Conservation (phyloP, 2,888 invertebrate species). For the Osmoderma eremita region DNA sequence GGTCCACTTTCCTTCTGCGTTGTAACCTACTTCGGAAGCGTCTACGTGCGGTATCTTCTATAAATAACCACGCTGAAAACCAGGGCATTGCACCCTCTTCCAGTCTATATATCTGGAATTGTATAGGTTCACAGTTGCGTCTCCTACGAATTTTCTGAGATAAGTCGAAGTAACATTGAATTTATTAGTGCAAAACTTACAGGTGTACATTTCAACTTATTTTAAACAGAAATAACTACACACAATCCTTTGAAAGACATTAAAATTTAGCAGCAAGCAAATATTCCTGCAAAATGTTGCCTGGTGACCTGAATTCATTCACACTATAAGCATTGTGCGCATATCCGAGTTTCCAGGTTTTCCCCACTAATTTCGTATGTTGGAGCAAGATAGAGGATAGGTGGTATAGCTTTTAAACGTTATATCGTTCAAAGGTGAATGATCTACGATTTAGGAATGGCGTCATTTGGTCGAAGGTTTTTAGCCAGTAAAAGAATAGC, state of each 20-base stretch:
- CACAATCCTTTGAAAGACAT: no score
- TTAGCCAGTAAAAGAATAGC: no score
- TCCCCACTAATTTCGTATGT: background rate
- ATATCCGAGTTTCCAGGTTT: background rate
- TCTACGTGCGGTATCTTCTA: constrained; percentile 2
- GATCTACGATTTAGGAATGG: constrained; percentile 32
- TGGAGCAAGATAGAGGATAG: background rate
- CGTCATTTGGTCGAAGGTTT: constrained; percentile 38
- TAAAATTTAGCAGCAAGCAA: background rate
- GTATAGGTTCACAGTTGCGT: constrained; percentile 14
- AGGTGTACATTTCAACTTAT: no score
- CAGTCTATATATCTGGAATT: constrained; percentile 16
- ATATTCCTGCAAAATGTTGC: background rate
- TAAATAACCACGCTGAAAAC: constrained; percentile 30
- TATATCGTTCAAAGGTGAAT: constrained; percentile 23
- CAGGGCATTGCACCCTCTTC: constrained; percentile 36
- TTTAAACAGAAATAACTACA: no score
- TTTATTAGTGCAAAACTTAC: no score
- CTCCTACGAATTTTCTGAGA: background rate
- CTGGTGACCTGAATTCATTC: constrained; percentile 45
- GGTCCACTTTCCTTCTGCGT: constrained; percentile 2
- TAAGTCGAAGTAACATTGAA: no score
- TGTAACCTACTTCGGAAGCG: constrained; percentile 24
- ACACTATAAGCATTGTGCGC: constrained; percentile 20
- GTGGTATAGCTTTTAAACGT: constrained; percentile 2